Base-by-base conservation (phyloP, 2,888 invertebrate species). In the Heliothis peltigera region DNA sequence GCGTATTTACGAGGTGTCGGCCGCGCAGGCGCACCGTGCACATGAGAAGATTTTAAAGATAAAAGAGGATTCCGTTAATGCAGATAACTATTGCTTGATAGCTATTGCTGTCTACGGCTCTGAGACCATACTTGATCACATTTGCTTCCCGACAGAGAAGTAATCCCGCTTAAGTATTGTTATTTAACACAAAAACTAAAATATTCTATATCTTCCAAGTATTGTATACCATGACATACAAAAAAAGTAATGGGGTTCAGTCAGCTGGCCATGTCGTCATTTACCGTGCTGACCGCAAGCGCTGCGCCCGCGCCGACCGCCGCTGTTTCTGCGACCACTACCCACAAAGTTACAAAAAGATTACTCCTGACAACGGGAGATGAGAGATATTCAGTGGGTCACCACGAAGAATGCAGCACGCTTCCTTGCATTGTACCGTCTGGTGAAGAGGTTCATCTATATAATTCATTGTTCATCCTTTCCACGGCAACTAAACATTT, bases 1-100 rank as follows among this genome's bases (percentile, higher is more conserved):
- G 49, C 42, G 63, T 79, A 79, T 79, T 76, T 76, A 76, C 76
- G 76, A 79, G 71, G 76, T 76, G 76, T 66, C 70, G 79, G 60
- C 53, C 60, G 60, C 63, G 58, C 61, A 5, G 46, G 78, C 75
- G 70, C 64, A 66, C 63, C 44, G 57, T 55, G 53, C 79, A 49
- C 74, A 78, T 74, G 69, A 54, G 28, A 25, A 53, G 67, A 66
- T 77, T 53, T 48, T 61, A 15, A 21, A 47, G 75, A 73, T 62
- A 73, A 64, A 28, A 21, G 25, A 17, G 35, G 32, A 57, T 71
- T 76, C 51, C 57, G 64, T 71, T 71, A 55, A 21, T 58, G 57
- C 56, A 71, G 56, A 75, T 75, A 58, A 42, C 22, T 32, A 42
- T 72, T 32, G 15, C 35, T 15, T 15, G 35, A 18, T 43, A 43